phyloP scores from a whole-genome alignment of 2,797 vertebrate species.

The Phoxinus dragarum region DNA sequence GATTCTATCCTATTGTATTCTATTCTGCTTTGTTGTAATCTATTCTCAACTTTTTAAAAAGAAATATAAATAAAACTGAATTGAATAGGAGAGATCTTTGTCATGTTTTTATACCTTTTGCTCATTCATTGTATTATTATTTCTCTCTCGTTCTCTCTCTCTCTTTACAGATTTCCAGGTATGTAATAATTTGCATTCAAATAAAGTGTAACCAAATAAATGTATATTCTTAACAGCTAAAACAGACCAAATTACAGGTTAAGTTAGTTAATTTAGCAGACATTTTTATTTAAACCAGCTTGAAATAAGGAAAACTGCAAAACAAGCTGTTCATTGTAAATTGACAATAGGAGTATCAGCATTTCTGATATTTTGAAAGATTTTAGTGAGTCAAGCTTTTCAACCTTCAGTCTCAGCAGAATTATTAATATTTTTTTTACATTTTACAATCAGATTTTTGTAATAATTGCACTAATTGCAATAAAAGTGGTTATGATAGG shows the following conservation, averaged over 20 bases:
- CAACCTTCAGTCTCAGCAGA: not conserved
- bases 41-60: not conserved
- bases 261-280: not conserved
- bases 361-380: not conserved
- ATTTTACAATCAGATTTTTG: not conserved
- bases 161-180: constrained; percentile 77
- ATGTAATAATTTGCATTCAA: constrained; percentile 52
- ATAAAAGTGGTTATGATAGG: not conserved
- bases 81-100: not conserved
- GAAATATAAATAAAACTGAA: not conserved
- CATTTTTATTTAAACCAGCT: not conserved
- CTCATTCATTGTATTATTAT: not conserved
- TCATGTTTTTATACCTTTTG: not conserved
- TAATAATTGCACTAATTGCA: not conserved
- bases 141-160: not conserved
- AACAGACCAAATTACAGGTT: not conserved
- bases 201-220: not conserved
- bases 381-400: not conserved
- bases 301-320: not conserved
- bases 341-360: not conserved
- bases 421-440: not conserved
- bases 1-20: not conserved
- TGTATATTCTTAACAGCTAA: not conserved
- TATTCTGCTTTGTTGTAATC: constrained; percentile 4
- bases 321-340: not conserved